Conservation (phyloP, 2,888 invertebrate genomes). For the Drosophila koepferae region DNA sequence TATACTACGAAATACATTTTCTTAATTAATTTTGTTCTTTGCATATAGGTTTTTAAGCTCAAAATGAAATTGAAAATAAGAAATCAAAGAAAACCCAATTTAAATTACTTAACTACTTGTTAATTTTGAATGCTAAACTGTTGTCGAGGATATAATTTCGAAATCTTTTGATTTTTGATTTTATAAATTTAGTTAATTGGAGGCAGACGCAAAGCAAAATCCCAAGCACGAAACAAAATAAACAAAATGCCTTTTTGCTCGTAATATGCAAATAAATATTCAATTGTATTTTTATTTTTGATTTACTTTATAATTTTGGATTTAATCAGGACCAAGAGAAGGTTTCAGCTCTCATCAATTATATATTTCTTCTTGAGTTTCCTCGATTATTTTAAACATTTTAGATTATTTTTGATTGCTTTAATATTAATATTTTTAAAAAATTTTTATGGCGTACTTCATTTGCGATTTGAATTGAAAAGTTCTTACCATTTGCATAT, state of each 20-base stretch:
- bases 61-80: slow-evolving; percentile 33
- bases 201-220: slow-evolving; percentile 29
- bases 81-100: not conserved
- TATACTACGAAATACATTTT: slow-evolving; percentile 30
- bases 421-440: not conserved
- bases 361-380: not conserved
- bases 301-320: slow-evolving; percentile 5
- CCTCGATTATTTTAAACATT: slow-evolving; percentile 1
- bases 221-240: slow-evolving; percentile 41
- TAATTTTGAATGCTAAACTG: slow-evolving; percentile 2
- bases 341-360: slow-evolving; percentile 56
- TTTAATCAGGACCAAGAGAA: slow-evolving; percentile 55
- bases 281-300: slow-evolving; percentile 20
- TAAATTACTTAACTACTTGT: slow-evolving; percentile 16
- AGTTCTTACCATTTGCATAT: slow-evolving; percentile 63
- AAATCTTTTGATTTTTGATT: slow-evolving; percentile 5
- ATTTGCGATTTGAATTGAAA: slow-evolving; percentile 51
- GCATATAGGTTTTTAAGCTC: slow-evolving; percentile 60
- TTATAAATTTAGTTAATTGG: slow-evolving; percentile 63
- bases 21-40: slow-evolving; percentile 23
- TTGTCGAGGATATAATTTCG: not conserved
- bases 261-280: slow-evolving; percentile 41
- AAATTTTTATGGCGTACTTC: slow-evolving; percentile 1
- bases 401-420: not conserved
- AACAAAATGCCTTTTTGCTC: slow-evolving; percentile 65